Conservation (phyloP, 1,140 invertebrate species). For the Pteromalus puparum region DNA sequence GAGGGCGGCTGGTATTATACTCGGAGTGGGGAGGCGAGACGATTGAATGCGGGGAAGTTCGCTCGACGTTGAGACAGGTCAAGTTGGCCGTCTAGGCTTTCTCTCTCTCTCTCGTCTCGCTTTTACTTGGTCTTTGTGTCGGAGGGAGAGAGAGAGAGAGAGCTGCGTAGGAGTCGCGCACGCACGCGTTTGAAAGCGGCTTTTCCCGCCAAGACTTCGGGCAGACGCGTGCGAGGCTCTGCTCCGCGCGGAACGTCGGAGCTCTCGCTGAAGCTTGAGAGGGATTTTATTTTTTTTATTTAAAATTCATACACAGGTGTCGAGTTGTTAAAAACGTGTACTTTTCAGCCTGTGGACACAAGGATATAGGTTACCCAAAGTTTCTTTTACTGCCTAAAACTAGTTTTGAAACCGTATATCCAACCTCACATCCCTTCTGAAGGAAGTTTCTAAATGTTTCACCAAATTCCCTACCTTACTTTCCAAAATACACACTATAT, state of each 20-base stretch:
- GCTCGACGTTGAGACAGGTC: conserved; percentile 40
- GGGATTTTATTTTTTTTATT: too few species aligned
- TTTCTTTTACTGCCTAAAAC: not conserved
- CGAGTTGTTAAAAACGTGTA: not conserved
- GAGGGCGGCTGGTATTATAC: not conserved
- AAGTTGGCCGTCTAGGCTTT: conserved; percentile 65
- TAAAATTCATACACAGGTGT: too few species aligned
- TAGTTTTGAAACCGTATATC: not conserved
- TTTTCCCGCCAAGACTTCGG: conserved; percentile 40
- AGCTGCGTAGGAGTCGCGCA: not conserved
- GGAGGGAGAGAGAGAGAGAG: too few species aligned
- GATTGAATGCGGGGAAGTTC: conserved; percentile 55
- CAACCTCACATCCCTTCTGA: too few species aligned
- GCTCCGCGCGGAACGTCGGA: not conserved
- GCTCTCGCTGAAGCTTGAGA: not conserved
- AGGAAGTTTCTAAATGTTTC: not conserved
- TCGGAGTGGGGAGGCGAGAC: conserved; percentile 52
- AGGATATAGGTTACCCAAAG: too few species aligned
- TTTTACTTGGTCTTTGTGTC: conserved; percentile 4
- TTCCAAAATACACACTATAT: too few species aligned
- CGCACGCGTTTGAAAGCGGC: conserved; percentile 11
- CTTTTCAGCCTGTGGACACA: not conserved
- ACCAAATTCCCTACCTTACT: too few species aligned
- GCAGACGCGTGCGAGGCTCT: not conserved
- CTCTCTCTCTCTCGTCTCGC: conserved; percentile 55